phyloP scores from a whole-genome alignment of 2,113 vertebrate genomes.

The Phaethon lepturus region DNA sequence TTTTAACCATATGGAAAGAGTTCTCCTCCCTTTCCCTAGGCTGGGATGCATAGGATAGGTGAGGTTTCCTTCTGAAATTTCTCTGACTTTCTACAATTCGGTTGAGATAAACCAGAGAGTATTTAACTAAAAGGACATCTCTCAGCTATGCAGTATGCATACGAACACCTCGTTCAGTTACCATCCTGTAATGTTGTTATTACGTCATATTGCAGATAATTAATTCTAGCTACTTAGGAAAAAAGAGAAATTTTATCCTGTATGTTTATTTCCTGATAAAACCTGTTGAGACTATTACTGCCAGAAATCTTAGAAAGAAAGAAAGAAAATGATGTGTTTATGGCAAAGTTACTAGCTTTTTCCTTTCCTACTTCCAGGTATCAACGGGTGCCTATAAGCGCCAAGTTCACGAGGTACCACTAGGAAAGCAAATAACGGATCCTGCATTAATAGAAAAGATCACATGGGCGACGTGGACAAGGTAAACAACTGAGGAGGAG shows the following conservation, averaged over 20 bases:
- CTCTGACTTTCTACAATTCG: background rate
- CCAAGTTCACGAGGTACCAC: slow-evolving; percentile 92
- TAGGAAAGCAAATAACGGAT: slow-evolving; percentile 89
- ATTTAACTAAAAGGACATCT: background rate
- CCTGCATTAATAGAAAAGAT: slow-evolving; percentile 84
- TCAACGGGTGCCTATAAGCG: slow-evolving; percentile 91
- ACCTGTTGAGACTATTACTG: background rate
- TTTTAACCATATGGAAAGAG: background rate
- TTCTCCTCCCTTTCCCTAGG: background rate
- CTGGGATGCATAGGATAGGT: no score
- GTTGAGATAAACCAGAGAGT: background rate
- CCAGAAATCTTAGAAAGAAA: background rate
- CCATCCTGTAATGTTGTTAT: background rate
- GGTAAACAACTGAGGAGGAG: slow-evolving; percentile 69
- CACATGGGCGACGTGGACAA: slow-evolving; percentile 98
- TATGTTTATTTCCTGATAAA: background rate
- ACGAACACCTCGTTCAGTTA: background rate
- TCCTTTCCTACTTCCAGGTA: slow-evolving; percentile 77
- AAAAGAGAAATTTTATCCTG: background rate
- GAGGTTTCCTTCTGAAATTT: background rate
- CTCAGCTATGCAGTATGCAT: background rate
- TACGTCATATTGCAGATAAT: background rate
- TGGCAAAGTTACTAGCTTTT: background rate
- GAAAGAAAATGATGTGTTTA: rapidly evolving
- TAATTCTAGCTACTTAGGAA: background rate